Percentiles rank a stretch among this genome's conserved stretches.
Conservation (phyloP, 2,797 vertebrate species). For the Siniperca undulata region DNA sequence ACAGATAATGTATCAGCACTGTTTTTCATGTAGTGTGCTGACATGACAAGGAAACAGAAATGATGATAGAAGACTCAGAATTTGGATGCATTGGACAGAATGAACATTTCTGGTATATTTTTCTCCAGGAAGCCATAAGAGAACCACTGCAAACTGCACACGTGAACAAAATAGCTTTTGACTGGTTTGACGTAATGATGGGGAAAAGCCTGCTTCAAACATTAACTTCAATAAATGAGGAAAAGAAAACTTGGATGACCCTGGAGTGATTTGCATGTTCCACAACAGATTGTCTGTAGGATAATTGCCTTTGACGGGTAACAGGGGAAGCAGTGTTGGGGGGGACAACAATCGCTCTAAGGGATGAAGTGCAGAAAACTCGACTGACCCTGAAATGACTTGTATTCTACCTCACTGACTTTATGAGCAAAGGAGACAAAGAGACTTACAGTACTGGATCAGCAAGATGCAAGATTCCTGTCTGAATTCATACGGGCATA, state of each 20-base stretch:
- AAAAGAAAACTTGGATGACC: slow-evolving; percentile 20
- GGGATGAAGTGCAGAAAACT: slow-evolving; percentile 28
- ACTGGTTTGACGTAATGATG: background rate
- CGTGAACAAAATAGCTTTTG: slow-evolving; percentile 17
- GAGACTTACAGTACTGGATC: slow-evolving; percentile 4
- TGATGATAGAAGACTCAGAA: background rate
- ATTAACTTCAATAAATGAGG: background rate
- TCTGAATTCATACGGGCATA: background rate
- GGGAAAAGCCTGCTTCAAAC: slow-evolving; percentile 12
- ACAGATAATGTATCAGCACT: background rate
- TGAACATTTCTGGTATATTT: background rate
- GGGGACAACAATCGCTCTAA: slow-evolving; percentile 3
- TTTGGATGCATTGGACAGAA: background rate
- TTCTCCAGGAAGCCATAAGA: background rate
- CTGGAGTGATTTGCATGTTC: slow-evolving; percentile 13
- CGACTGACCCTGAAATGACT: slow-evolving; percentile 56
- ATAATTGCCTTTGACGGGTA: slow-evolving; percentile 34
- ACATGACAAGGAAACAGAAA: slow-evolving; percentile 40
- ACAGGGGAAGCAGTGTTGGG: background rate
- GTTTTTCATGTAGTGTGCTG: background rate
- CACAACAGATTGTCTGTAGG: slow-evolving; percentile 21
- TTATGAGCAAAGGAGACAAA: slow-evolving; percentile 13
- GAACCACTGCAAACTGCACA: slow-evolving; percentile 12
- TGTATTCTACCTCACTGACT: slow-evolving; percentile 31
- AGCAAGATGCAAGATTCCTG: background rate